Evolutionary conservation across 2,888 invertebrate species (phyloP).

Genomic region (Syrphus vitripennis): DNA sequence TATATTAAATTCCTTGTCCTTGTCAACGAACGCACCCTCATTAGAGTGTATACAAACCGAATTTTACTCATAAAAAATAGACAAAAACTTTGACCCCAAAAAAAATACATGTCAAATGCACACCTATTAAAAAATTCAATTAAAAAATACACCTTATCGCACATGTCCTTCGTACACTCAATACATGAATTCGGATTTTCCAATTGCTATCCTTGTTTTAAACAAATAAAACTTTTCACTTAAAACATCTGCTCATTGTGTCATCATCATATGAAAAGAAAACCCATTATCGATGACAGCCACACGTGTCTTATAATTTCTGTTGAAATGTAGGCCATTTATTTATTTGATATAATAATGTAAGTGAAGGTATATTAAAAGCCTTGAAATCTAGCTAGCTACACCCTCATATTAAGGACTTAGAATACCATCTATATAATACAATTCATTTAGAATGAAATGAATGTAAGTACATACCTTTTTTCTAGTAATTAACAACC

Average conservation of each 20-base stretch:
- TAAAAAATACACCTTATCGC: neutral
- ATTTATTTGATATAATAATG: neutral
- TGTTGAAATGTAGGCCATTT: neutral
- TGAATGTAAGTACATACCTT: neutral
- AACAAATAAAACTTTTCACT: neutral
- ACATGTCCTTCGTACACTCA: neutral
- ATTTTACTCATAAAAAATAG: neutral
- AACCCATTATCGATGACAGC: conserved; percentile 1
- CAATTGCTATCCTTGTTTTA: neutral
- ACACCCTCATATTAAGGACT: neutral
- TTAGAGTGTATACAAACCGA: too few relatives aligned
- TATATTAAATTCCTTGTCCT: too few relatives aligned
- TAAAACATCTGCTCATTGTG: conserved; percentile 2
- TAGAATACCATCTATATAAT: neutral
- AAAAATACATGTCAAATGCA: too few relatives aligned
- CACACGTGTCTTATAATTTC: neutral
- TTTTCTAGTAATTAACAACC: neutral
- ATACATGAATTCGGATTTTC: neutral
- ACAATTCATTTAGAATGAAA: neutral
- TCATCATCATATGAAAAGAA: neutral
- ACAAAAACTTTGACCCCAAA: neutral
- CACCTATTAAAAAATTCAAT: neutral
- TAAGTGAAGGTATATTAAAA: neutral
- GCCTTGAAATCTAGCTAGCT: neutral
- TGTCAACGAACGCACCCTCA: too few relatives aligned